Evolutionary conservation across 1,140 invertebrate species (phyloP).

Genomic region (Cyphomyrmex costatus): DNA sequence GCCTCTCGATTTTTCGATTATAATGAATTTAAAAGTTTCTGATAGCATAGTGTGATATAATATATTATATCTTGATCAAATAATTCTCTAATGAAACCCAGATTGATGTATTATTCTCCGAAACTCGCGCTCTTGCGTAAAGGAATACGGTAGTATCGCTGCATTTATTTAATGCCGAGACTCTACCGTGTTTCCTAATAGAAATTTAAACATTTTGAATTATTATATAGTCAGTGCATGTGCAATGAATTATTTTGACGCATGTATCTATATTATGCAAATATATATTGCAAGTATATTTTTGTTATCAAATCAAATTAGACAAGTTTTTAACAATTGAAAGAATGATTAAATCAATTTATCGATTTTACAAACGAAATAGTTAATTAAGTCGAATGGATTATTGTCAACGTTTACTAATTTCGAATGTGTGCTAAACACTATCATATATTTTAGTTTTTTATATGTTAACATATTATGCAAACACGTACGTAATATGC

Average conservation of each 20-base stretch:
- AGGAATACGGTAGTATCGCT: no score
- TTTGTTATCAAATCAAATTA: conserved; percentile 35
- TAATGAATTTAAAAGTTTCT: neutral
- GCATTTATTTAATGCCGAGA: no score
- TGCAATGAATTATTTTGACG: neutral
- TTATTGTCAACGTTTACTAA: neutral
- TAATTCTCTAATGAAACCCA: conserved; percentile 1
- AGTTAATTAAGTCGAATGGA: conserved; percentile 4
- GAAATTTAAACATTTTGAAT: conserved; percentile 1
- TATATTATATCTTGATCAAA: conserved; percentile 11
- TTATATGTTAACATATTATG: conserved; percentile 31
- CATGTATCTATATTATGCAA: no score
- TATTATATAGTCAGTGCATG: neutral
- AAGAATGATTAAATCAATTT: neutral
- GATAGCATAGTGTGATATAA: conserved; percentile 9
- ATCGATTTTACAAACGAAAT: neutral
- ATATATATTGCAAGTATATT: neutral
- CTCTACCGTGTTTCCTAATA: neutral
- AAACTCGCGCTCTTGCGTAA: no score
- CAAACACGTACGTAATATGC: conserved; percentile 30
- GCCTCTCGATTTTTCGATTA: conserved; percentile 27
- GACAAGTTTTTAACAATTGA: neutral
- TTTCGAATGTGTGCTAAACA: conserved; percentile 19
- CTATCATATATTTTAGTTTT: conserved; percentile 4
- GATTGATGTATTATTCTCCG: conserved; percentile 1